Evolutionary conservation across 2,113 vertebrate species (phyloP).

Genomic region (Sinosuthora webbiana): DNA sequence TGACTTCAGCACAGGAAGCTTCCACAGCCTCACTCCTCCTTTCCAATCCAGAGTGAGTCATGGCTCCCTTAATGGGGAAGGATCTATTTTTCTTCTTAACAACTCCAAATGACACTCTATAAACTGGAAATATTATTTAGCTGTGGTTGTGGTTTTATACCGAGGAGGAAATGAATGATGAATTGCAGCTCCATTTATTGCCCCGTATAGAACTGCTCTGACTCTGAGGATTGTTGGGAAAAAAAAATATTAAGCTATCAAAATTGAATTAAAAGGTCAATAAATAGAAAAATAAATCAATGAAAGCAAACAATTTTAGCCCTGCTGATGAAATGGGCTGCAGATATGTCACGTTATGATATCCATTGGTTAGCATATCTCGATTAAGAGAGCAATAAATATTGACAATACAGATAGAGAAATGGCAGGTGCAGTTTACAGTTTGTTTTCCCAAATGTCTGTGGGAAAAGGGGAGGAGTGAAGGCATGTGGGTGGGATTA

Average conservation of each 20-base stretch:
- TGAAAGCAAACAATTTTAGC: constrained; percentile 4
- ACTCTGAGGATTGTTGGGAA: background rate
- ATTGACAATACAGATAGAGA: background rate
- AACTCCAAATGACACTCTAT: constrained; percentile 18
- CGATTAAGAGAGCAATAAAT: constrained; percentile 11
- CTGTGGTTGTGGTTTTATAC: constrained; percentile 48
- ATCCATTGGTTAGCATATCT: background rate
- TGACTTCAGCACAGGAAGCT: background rate
- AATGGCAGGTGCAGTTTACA: background rate
- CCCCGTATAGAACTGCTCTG: background rate
- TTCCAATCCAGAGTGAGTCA: constrained; percentile 1
- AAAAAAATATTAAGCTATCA: constrained; percentile 41
- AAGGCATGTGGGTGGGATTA: background rate
- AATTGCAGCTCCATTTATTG: constrained; percentile 22
- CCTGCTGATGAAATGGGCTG: background rate
- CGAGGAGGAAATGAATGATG: background rate
- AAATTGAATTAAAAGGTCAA: constrained; percentile 49
- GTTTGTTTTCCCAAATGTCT: background rate
- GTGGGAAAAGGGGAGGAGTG: background rate
- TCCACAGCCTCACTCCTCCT: background rate
- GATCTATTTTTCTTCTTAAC: constrained; percentile 49
- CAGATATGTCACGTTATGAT: background rate
- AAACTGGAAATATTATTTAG: constrained; percentile 52
- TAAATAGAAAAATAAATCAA: constrained; percentile 45
- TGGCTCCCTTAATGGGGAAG: background rate